Evolutionary conservation across 2,113 vertebrate species (phyloP).

Genomic region (Leptobrachium ailaonicum): DNA sequence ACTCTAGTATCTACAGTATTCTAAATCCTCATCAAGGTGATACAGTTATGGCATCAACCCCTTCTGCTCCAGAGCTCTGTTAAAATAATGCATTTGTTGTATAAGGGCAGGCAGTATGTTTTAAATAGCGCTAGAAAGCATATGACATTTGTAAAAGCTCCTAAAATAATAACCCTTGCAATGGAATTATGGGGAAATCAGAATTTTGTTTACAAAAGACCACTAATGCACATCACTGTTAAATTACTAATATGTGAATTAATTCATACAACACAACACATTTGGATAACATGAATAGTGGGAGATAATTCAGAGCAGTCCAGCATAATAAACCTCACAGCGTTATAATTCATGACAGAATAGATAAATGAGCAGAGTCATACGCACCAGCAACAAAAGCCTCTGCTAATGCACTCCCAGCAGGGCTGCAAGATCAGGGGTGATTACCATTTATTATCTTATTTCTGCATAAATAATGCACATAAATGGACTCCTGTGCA

Average conservation of each 20-base stretch:
- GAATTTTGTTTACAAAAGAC: neutral
- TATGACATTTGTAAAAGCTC: no score
- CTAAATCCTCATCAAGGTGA: no score
- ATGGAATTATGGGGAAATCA: no score
- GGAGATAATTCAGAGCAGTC: neutral
- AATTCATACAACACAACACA: neutral
- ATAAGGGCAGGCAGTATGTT: no score
- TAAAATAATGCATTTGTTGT: no score
- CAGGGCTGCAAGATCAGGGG: neutral
- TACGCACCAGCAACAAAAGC: neutral
- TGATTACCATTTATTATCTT: neutral
- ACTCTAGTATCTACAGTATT: no score
- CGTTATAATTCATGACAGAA: neutral
- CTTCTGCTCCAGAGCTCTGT: no score
- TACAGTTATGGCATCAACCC: no score
- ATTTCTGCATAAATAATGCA: neutral
- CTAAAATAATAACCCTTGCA: no score
- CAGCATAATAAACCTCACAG: neutral
- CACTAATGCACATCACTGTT: neutral
- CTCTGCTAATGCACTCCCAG: neutral
- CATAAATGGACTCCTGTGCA: neutral
- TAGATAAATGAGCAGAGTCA: neutral
- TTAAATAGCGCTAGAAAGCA: no score
- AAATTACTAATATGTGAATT: neutral
- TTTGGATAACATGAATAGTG: neutral